Base-by-base conservation (phyloP, 2,113 vertebrate genomes). In the Camelus dromedarius region DNA sequence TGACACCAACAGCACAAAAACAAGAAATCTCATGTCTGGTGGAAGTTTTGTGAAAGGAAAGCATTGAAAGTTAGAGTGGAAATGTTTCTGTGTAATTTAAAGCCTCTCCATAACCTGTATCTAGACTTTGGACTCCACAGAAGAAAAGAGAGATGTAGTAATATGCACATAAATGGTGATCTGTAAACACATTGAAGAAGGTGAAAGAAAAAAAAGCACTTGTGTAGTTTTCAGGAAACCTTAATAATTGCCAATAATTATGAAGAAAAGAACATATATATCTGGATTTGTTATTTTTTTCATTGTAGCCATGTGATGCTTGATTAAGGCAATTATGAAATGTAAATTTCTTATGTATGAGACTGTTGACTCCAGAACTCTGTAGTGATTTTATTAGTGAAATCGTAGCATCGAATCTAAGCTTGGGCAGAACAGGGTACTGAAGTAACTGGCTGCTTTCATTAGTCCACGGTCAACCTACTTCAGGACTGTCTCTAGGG, bases 251-350 rank as follows among this genome's bases (percentile, higher is more conserved):
- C 35, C 84, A 50, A 20, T 76, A 79, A 56, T 22, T 87, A 60
- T 79, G 35, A 94, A 83, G 42, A 46, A 95, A 70, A 85, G 16
- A 15, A 30, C 1, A 4, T 19, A 22, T 28, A 48, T 70, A 4
- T 77, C 66, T 70, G 67, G 58, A 64, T 82, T 58, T 81, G 42
- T 60, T 24, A 3, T 3, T 66, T 80, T 70, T 18, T 76, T 64
- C 14, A 13, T 18, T 52, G 14, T 26, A 75, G 7, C 60, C 8
- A 28, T 24, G 10, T 22, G 32, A 80, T 88, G 38, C 24, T 90
- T 96, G 38, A 79, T 82, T 67, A 22, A 60, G 82, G 38, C n/a
- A 94, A 54, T 70, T 89, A 28, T 26, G 50, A 89, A 75, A 87
- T 42, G 13, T 69, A 35, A 73, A 24, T 90, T 60, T 92, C 73